Evolutionary conservation across 2,113 vertebrate species (phyloP).

Genomic region (Dromiciops gliroides): DNA sequence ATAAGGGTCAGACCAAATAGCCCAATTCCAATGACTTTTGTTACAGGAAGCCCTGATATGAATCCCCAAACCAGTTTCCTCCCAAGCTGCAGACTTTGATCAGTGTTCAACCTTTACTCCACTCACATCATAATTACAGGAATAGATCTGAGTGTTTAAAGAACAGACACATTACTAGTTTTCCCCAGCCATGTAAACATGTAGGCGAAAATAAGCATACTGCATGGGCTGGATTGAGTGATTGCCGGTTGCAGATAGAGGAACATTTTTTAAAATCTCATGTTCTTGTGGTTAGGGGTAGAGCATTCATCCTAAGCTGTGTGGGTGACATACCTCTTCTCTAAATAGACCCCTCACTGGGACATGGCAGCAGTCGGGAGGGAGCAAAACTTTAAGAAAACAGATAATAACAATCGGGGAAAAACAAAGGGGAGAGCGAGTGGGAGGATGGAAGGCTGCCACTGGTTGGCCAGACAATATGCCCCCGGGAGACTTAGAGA

Average conservation of each 20-base stretch:
- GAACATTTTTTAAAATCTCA: neutral
- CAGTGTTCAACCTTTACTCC: neutral
- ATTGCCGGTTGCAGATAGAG: conserved; percentile 40
- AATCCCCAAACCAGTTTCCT: neutral
- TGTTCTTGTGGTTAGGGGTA: neutral
- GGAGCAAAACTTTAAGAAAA: neutral
- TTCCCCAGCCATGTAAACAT: conserved; percentile 40
- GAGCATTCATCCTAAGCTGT: neutral
- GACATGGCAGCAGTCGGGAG: neutral
- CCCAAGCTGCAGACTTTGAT: conserved; percentile 16
- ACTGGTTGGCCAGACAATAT: neutral
- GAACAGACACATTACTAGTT: conserved; percentile 3
- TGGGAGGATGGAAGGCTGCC: neutral
- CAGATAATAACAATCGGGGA: neutral
- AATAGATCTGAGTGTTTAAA: conserved; percentile 15
- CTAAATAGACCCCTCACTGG: conserved; percentile 71
- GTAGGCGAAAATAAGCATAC: conserved; percentile 60
- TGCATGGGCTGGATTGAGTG: conserved; percentile 43
- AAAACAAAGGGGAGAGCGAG: neutral
- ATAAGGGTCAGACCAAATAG: neutral
- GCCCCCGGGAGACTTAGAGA: neutral
- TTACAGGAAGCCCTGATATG: neutral
- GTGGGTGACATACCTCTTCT: neutral
- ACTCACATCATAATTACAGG: neutral
- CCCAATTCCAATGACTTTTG: neutral